Base-by-base conservation (phyloP, 2,113 vertebrate genomes). In the Steatornis caripensis region DNA sequence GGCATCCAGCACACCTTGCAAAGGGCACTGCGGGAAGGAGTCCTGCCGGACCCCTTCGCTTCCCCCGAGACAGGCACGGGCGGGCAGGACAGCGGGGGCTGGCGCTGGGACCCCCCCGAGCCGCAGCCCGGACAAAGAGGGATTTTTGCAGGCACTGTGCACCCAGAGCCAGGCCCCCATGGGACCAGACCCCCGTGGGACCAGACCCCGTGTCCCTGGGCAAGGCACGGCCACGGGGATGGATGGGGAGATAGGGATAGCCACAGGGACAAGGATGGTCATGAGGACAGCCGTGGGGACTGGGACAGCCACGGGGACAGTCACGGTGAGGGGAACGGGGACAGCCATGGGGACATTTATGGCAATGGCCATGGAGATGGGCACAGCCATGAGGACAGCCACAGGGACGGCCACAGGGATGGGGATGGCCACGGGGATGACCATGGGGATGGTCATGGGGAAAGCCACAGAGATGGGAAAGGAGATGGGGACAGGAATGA, bases 191-290 rank as follows among this genome's bases (percentile, higher is more conserved):
- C 29, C 23, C 21, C 12, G 4, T 24, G 19, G n/a, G n/a, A n/a
- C n/a, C n/a, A n/a, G n/a, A 3, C 29, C 23, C 21, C 12, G 4
- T 24, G 19, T 1, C 21, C 9, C 14, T 0, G 0, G 16, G 17
- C 51, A 45, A 76, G 54, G 46, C 34, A 69, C 0, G 0, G 61
- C 34, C 87, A 12, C 1, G 2, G 11, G 26, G 39, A 45, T 22
- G n/a, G n/a, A n/a, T n/a, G n/a, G n/a, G n/a, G n/a, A n/a, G n/a
- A n/a, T n/a, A n/a, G 11, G 26, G 39, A 45, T 22, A 41, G 41
- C 45, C 45, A 57, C 9, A 4, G 46, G 36, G 64, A 57, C 34
- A 34, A 34, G 32, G 11, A n/a, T 7, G 22, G 30, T 1, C 18
- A 20, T 17, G 24, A 11, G 30, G 46, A 39, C 21, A 7, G 41